Base-by-base conservation (phyloP, 2,888 invertebrate species). In the Melanchra persicariae region DNA sequence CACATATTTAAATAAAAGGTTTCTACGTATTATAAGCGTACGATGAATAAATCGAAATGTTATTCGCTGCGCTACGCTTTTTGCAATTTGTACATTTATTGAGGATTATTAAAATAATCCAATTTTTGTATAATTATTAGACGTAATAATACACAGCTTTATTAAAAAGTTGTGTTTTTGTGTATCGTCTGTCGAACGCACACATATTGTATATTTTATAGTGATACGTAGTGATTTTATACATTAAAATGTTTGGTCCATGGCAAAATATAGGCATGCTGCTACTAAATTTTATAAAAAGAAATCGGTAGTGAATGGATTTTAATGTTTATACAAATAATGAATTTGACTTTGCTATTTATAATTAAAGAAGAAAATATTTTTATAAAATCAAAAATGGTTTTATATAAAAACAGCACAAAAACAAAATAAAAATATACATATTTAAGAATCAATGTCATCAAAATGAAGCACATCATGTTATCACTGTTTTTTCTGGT, bases 21-120 rank as follows among this genome's bases (percentile, higher is more conserved):
- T 75, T 30, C 51, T 72, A 77, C 60, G 54, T 45, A 51, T 52
- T 10, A 69, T 57, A 79, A 85, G 89, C 90, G 91, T 91, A 88
- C 82, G 71, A 78, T 77, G 89, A 89, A 88, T 92, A 91, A 89
- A 88, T 83, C 26, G 45, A 57, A 63, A 65, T 78, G 84, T 91
- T 92, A 92, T 92, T 91, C 88, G 85, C 60, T 70, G 63, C 70
- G 86, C 69, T 84, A 91, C 90, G 88, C 87, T 88, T 87, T 82
- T 82, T 70, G 71, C 81, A 82, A 87, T 83, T 81, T 88, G 88
- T 87, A 86, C 78, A 87, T 85, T 87, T 85, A 79, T 82, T 75
- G 61, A 59, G 78, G 83, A 77, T 83, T 84, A 81, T 79, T 74
- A 70, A 71, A 82, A 76, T 80, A 80, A 71, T 85, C 78, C 76